A percentile compares a stretch with the other conserved stretches of the same genome.
These are phyloP conservation scores for Dyspetes luteomarginatus DNA, from an alignment of 2,888 invertebrate species.

Conservation along the genomic window DNA sequence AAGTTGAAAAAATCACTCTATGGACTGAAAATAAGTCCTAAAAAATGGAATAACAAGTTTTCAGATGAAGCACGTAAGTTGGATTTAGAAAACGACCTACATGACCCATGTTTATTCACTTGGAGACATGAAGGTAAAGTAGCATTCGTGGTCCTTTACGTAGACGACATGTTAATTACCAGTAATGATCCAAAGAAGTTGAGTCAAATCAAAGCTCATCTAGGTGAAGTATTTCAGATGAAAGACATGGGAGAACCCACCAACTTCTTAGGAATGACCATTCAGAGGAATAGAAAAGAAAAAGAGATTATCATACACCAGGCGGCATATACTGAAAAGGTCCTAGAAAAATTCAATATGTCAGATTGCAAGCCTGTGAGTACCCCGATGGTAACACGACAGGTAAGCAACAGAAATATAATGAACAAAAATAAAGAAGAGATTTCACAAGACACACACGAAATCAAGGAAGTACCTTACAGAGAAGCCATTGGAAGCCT, in stretches of 20 bases:
- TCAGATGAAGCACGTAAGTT: conserved; percentile 62
- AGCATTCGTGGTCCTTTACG: conserved; percentile 63
- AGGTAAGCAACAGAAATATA: conserved; percentile 47
- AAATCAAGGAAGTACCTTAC: conserved; percentile 40
- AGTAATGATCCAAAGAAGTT: conserved; percentile 61
- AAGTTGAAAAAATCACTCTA: conserved; percentile 66
- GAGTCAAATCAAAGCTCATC: conserved; percentile 55
- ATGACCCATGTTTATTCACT: conserved; percentile 67
- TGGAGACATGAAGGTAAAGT: conserved; percentile 53
- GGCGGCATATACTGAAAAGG: conserved; percentile 10
- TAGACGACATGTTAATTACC: conserved; percentile 64
- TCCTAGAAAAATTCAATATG: conserved; percentile 32
- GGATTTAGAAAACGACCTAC: conserved; percentile 56
- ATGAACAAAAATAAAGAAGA: neutral
- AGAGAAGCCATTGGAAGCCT: conserved; percentile 68
- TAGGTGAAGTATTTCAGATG: conserved; percentile 59
- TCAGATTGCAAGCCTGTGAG: neutral
- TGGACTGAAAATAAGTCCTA: conserved; percentile 62
- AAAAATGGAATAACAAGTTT: conserved; percentile 66
- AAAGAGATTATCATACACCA: conserved; percentile 16
- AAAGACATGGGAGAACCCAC: conserved; percentile 64
- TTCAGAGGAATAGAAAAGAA: conserved; percentile 36
- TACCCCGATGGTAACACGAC: conserved; percentile 63
- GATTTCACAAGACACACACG: conserved; percentile 1
- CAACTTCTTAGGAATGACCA: conserved; percentile 44